Evolutionary conservation across 2,888 invertebrate species (phyloP), one percentile per base, ranked within the genome.

Genomic region (Idaea biselata): DNA sequence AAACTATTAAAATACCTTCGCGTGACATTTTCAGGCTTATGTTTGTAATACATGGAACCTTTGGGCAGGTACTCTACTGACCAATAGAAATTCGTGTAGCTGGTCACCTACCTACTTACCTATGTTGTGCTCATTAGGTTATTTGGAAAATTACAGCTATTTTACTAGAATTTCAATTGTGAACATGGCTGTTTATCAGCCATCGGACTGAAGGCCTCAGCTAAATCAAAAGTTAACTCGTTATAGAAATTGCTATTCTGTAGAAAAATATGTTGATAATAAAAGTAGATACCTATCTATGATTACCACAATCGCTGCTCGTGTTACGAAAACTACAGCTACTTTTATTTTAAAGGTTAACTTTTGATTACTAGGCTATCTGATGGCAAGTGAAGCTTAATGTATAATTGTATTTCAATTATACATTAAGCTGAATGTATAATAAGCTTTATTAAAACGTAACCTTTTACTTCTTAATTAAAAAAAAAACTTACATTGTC

Each of bases 1-100:
- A 68, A 68, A 72, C 67, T 72, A 71, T 69, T 72, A 64, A 72
- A 69, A 68, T 60, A 33, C 59, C 59, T 16, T 70, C 62, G 70
- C 71, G 71, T 71, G 71, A 65, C 65, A 55, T 62, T 63, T 71
- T 55, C 56, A 59, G 62, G 64, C 16, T 67, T 68, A 68, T 65
- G 60, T 62, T 65, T 60, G 60, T 64, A 64, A 59, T 63, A 65
- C 69, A 67, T 68, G 65, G 62, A 63, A 67, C 60, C 60, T 62
- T 61, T 63, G 44, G 11, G 44, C 44, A 44, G 44, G 8, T 44
- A 44, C 44, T 44, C 44, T 32, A 32, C 32, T 44, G 44, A 44
- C 44, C 44, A 44, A 44, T 44, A 14, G 44, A 44, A 44, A 44
- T 44, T 44, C 11, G 2, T 44, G 5, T 44, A 44, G 44, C 0